Conservation (phyloP, 2,113 vertebrate genomes). For the Centropristis striata region DNA sequence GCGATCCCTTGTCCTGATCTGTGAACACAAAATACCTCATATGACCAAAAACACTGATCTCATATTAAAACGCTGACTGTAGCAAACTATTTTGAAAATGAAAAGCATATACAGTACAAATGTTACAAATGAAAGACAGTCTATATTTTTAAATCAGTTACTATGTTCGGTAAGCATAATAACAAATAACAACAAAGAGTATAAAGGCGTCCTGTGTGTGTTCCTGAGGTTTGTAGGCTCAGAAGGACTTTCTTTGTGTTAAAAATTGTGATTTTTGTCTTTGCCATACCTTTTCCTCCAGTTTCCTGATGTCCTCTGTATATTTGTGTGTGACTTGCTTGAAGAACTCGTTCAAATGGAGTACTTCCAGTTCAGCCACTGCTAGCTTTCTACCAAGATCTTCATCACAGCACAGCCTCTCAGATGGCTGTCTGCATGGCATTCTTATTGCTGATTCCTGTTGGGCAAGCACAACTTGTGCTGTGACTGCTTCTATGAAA, state of each 20-base stretch:
- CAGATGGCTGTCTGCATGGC: neutral
- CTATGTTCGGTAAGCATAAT: too few species aligned
- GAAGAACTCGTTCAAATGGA: slow-evolving; percentile 89
- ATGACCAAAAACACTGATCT: neutral
- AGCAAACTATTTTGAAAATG: too few species aligned
- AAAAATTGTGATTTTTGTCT: neutral
- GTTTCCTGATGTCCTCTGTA: slow-evolving; percentile 92
- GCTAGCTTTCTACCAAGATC: slow-evolving; percentile 90
- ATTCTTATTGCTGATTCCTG: slow-evolving; percentile 64
- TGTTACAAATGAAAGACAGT: too few species aligned
- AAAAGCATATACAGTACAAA: too few species aligned
- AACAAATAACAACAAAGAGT: too few species aligned
- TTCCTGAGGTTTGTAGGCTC: too few species aligned
- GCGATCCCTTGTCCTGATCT: slow-evolving; percentile 97
- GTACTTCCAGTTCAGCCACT: slow-evolving; percentile 88
- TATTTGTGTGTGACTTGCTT: slow-evolving; percentile 91
- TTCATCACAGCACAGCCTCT: slow-evolving; percentile 81
- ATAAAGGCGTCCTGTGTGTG: too few species aligned
- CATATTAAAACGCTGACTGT: neutral
- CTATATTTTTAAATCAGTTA: too few species aligned
- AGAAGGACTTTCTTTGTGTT: neutral
- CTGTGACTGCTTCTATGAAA: neutral
- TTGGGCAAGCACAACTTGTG: neutral
- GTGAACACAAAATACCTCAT: slow-evolving; percentile 1
- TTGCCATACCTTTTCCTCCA: slow-evolving; percentile 92